Evolutionary conservation across 2,888 invertebrate genomes (phyloP).

Genomic region (Nemoura dubitans): DNA sequence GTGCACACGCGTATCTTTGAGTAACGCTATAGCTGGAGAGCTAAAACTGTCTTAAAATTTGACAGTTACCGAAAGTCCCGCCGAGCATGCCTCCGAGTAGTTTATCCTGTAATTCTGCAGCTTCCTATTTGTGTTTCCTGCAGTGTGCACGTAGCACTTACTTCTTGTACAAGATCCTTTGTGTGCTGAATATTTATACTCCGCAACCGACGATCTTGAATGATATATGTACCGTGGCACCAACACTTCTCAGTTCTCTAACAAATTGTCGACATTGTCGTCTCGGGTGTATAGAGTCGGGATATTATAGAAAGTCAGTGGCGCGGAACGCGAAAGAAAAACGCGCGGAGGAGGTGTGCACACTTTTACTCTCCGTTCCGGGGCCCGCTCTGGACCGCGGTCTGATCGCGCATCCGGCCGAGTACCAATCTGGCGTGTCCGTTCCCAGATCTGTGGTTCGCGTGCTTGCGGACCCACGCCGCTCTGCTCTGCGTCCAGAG

Average conservation of each 20-base stretch:
- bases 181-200: neutral
- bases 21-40: neutral
- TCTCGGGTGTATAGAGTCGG: neutral
- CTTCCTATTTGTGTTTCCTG: conserved; percentile 4
- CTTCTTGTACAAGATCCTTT: neutral
- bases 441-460: neutral
- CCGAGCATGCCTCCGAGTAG: neutral
- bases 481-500: neutral
- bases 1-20: no score
- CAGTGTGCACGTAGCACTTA: neutral
- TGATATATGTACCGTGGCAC: neutral
- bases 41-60: neutral
- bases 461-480: neutral
- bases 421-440: neutral
- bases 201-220: neutral
- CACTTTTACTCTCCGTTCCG: neutral
- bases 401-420: neutral
- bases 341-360: neutral
- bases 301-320: neutral
- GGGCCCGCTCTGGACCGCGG: neutral
- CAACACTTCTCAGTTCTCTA: neutral
- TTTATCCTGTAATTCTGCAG: neutral
- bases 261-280: neutral
- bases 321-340: neutral
- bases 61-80: neutral